Base-by-base conservation (phyloP, 2,888 invertebrate species). In the Drosophila bunnanda region DNA sequence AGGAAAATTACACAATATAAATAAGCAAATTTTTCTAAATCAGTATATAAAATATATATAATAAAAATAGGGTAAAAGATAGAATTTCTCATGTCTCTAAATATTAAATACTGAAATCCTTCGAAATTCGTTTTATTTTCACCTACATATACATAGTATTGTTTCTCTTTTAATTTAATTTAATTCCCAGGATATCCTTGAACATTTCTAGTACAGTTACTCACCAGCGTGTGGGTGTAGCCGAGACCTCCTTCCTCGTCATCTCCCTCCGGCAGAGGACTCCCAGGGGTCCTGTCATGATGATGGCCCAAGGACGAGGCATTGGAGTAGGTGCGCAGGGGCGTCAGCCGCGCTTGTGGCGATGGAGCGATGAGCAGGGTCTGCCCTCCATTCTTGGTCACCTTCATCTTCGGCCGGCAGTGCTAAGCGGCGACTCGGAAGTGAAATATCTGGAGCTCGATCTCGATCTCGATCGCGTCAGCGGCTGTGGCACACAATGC, bases 191-290 rank as follows among this genome's bases (percentile, higher is more conserved):
- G 17, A 50, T 7, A 52, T 39, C 13, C 15, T 25, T 25, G 15
- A 25, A 8, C 2, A 25, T 5, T 4, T 9, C 7, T 4, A 10
- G 0, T 0, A 7, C 6, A 15, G 4, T 7, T 6, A 89, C 90
- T 90, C 68, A 90, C 90, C 82, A 91, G 81, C 4, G 91, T 91
- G 67, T 91, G 91, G 7, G 89, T 90, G 52, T 90, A 91, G 60
- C 92, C 91, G 34, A 91, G 79, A 4, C 91, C 64, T 5, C 64
- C 92, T 41, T 82, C 90, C 34, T 91, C 92, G n/a, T 77, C 77
- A 12, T 87, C 87, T 4, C 75, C 77, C 15, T 79, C 76, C 52
- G 58, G 59, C 39, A 71, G 20, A 2, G 66, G 71, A 17, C 66
- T 67, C 4, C 59, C 67, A 6, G 57, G 64, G 13, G 53, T 76